Evolutionary conservation across 2,888 invertebrate genomes (phyloP).

Genomic region (Junonia oenone): DNA sequence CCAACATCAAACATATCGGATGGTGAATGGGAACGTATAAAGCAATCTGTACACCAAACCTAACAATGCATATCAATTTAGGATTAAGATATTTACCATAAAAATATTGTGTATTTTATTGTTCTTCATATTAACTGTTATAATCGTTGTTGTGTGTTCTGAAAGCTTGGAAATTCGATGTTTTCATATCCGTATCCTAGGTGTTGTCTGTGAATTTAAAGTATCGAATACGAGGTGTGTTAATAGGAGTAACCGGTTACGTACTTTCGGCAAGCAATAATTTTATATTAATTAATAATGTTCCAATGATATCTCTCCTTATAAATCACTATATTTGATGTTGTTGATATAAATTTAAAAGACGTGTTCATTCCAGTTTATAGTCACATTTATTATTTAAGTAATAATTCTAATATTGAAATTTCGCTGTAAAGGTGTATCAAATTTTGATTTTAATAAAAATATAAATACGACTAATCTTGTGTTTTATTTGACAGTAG

Average conservation of each 20-base stretch:
- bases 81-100: slow-evolving; percentile 40
- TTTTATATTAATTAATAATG: slow-evolving; percentile 22
- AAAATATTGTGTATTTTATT: slow-evolving; percentile 18
- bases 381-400: slow-evolving; percentile 76
- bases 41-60: slow-evolving; percentile 27
- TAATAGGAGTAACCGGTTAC: slow-evolving; percentile 4
- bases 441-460: slow-evolving; percentile 71
- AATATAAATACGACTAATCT: slow-evolving; percentile 47
- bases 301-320: slow-evolving; percentile 29
- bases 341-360: slow-evolving; percentile 18
- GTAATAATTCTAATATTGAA: slow-evolving; percentile 54
- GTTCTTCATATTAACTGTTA: slow-evolving; percentile 40
- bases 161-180: slow-evolving; percentile 20
- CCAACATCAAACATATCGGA: slow-evolving; percentile 61
- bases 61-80: slow-evolving; percentile 62
- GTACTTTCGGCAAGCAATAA: slow-evolving; percentile 26
- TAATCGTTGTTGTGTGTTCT: slow-evolving; percentile 30
- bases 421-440: slow-evolving; percentile 70
- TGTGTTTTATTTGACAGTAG: slow-evolving; percentile 37
- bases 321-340: slow-evolving; percentile 16
- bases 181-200: slow-evolving; percentile 17
- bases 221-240: slow-evolving; percentile 13
- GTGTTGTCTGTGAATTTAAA: slow-evolving; percentile 23
- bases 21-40: slow-evolving; percentile 32
- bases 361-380: slow-evolving; percentile 44